Base-by-base conservation (phyloP, 2,797 vertebrate genomes). In the Saxicola maurus region DNA sequence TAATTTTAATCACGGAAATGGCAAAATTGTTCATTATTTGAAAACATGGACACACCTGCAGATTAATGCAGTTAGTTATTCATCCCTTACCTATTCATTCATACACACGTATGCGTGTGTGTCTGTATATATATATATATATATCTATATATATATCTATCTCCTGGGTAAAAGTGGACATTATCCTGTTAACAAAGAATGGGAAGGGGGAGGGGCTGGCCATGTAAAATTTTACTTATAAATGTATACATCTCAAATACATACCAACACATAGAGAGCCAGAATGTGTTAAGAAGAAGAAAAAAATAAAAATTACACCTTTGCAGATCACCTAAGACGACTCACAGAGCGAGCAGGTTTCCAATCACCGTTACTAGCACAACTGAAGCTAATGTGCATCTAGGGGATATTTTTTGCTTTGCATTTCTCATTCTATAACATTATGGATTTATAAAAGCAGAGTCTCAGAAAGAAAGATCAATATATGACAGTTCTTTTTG, bases 391-490 rank as follows among this genome's bases (percentile, higher is more conserved):
- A 91, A 93, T 60, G 65, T 52, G 81, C 68, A 89, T 67, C 78
- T 59, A 64, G 83, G 65, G 85, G 65, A 82, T 86, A 86, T 2
- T 2, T 87, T 91, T 82, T 90, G 45, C 74, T 79, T 82, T 87
- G 57, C 76, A 82, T 87, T 86, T 91, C 72, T 43, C n/a, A 75
- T 86, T 90, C 88, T 37, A n/a, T 59, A 86, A 80, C 49, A 92
- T 84, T 79, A 93, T 71, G 53, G 87, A 91, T 92, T 86, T 94
- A 92, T 82, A 94, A 91, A 88, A 82, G 84, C 72, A 92, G 43
- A 77, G 65, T 24, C 68, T 76, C 51, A 64, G 60, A 90, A 94
- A 87, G 61, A 85, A 91, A 92, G 90, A 93, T 93, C 91, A 93
- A 59, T 88, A 81, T 92, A 85, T 4, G 2, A 77, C 78, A 89